Evolutionary conservation across 2,113 vertebrate genomes (phyloP), one percentile per base, ranked within the genome.

Genomic region (Brienomyrus brachyistius): DNA sequence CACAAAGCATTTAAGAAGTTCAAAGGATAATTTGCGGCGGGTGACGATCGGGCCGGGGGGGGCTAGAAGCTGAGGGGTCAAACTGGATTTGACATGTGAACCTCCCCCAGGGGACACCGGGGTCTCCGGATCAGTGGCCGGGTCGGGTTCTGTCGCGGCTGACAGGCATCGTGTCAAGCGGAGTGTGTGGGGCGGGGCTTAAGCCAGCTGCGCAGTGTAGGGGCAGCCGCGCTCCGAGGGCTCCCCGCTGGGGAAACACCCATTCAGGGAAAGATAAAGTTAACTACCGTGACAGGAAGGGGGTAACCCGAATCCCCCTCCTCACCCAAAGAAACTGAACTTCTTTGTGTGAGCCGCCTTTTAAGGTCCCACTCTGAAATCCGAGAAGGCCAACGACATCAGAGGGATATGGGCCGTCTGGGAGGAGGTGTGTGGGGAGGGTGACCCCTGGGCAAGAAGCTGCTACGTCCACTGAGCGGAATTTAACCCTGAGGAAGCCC

Each of bases 251-350:
- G 54, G 90, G 56, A n/a, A 40, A 54, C 45, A 59, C 90, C 35
- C 83, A 59, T 70, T 93, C 91, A 91, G 85, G 93, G 93, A 43
- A 51, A 92, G 93, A 94, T 93, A 93, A 91, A 90, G 91, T 92
- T 89, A 92, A 94, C 91, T 62, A 74, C 88, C 59, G 19, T 31
- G 92, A 89, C 90, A 74, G 93, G 88, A 51, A 88, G 59, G 77
- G 84, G 87, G 94, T 91, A 95, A 96, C 93, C 91, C 90, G 70
- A 94, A 88, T 94, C 92, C 88, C 90, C 54, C 92, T 95, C 94
- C 92, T 91, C 91, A 92, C 88, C 88, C 92, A 93, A 94, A 90
- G 89, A 88, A 40, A 92, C 90, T 87, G 90, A 23, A 88, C 92
- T 92, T 94, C 92, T 94, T 90, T 90, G 91, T 87, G 23, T 62